Evolutionary conservation across 2,797 vertebrate genomes (phyloP), one percentile per base, ranked within the genome.

Genomic region (Gymnocypris eckloni): DNA sequence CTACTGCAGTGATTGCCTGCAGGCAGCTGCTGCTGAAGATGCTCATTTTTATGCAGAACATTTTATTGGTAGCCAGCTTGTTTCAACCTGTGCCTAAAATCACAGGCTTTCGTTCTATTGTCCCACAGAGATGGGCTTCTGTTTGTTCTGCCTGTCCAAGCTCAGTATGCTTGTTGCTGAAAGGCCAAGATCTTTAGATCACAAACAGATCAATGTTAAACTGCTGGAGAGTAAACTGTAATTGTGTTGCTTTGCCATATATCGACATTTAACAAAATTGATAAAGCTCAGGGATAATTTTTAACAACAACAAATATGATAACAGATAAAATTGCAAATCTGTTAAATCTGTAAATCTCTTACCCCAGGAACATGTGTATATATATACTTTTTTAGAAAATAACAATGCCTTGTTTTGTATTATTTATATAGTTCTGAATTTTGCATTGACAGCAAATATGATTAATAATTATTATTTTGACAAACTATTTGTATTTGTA

Each of bases 1-100:
- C 28, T 70, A 25, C 48, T 70, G 45, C n/a, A 71, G 16, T 39
- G 41, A 66, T 50, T 83, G 13, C 67, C 13, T 6, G 81, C 39
- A 56, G 16, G 70, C 54, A 28, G n/a, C 52, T 72, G 69, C n/a
- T 0, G 0, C 4, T 73, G 52, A 61, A 71, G 33, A 41, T 61
- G n/a, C 54, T 73, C 18, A 82, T 75, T 83, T 73, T 83, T 64
- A 67, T 25, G 22, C 22, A n/a, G 28, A 66, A 16, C 45, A 67
- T 80, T 83, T 77, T 52, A 33, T 64, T 83, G 39, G 67, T 43
- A 50, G 9, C 43, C 28, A 69, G 9, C 54, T 54, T 70, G 22
- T 77, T 83, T 64, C 8, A 67, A 25, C 43, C 59, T 77, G 72
- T 76, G 72, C 43, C 28, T 83, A 52, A 76, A 83, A 66, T 52